Evolutionary conservation across 2,888 invertebrate genomes (phyloP), one percentile per base, ranked within the genome.

Genomic region (Sarcophaga rosellei): DNA sequence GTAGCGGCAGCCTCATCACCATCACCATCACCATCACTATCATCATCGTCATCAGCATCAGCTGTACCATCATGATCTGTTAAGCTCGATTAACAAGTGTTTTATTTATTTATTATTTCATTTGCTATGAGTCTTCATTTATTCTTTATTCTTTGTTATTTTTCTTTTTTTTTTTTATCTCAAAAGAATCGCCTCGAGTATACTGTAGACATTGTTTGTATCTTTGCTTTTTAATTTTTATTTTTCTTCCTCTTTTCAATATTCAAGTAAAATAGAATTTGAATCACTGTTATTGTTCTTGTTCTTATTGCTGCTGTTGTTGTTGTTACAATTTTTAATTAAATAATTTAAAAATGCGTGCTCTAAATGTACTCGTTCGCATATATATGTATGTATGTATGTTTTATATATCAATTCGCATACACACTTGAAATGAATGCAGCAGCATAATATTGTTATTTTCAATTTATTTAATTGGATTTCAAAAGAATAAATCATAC

Each of bases 71-170:
- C 63, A 78, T 70, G 75, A 86, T 86, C 83, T 84, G 84, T 86
- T 86, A 81, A 84, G 86, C 86, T 81, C 84, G 81, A 86, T 86
- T 86, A 86, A 86, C 86, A 84, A 86, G 86, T 86, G 86, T 86
- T 86, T 86, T 86, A 86, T 84, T 81, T 86, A 66, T 72, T 77
- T 82, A 62, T 65, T 78, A 53, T 53, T 53, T 53, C 69, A 77
- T 76, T 74, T 69, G 83, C 47, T 77, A 68, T 47, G 53, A 82
- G 66, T 79, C 79, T 77, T 79, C 35, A 81, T 81, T 78, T 77
- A 69, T 81, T 63, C 69, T 76, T 80, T 72, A 4, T 53, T 77
- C 12, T 76, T 59, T 70, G 68, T 70, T 11, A 4, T 65, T 23
- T 45, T 61, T 75, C 21, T 65, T 80, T 53, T 70, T 69, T 63